phyloP scores from a whole-genome alignment of 2,888 invertebrate genomes.

The Lasioglossum figueresi region DNA sequence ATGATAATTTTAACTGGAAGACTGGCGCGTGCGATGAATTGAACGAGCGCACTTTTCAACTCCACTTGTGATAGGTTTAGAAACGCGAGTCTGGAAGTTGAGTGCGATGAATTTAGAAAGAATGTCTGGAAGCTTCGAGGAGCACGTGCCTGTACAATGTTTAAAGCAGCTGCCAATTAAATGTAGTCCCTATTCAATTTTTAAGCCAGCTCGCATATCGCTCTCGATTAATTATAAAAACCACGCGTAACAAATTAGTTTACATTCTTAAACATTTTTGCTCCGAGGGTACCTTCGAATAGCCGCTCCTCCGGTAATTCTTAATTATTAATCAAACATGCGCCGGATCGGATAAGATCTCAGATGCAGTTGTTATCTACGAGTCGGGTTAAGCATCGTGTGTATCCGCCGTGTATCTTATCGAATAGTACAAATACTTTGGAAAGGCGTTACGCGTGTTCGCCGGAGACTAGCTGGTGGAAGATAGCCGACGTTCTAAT shows the following conservation, averaged over 20 bases:
- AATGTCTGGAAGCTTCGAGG: not conserved
- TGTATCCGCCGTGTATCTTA: not conserved
- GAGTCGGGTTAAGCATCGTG: not conserved
- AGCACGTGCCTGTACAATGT: not conserved
- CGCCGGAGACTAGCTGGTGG: not conserved
- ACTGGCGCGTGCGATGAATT: not conserved
- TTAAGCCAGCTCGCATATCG: not conserved
- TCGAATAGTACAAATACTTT: conserved; percentile 4
- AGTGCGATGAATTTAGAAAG: conserved; percentile 9
- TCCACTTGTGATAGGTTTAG: not conserved
- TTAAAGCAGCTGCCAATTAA: not conserved
- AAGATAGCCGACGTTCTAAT: conserved; percentile 26
- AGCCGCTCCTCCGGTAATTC: not conserved
- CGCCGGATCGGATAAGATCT: not conserved
- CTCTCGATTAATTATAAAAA: no score
- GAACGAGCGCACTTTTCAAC: not conserved
- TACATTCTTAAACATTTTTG: not conserved
- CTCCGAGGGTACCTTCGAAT: not conserved
- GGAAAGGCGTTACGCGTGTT: not conserved
- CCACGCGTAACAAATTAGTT: not conserved
- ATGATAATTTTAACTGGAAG: not conserved
- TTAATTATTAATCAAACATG: not conserved
- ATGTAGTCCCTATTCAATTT: not conserved
- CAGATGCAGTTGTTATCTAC: not conserved
- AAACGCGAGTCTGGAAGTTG: not conserved